Evolutionary conservation across 2,888 invertebrate species (phyloP).

Genomic region (Apocheima hispidaria): DNA sequence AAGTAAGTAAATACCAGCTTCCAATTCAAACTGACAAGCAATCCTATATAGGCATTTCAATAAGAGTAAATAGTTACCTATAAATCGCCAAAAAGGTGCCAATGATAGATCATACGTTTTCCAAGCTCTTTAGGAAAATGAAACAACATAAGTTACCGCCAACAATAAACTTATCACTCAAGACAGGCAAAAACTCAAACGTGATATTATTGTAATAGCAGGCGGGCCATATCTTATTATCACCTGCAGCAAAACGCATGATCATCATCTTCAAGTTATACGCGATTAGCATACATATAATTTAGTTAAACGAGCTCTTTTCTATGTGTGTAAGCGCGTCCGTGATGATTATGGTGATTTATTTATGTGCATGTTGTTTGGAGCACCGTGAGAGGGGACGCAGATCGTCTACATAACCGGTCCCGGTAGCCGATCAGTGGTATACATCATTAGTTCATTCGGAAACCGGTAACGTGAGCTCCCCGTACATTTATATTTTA

Average conservation of each 20-base stretch:
- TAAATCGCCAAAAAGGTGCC: background rate
- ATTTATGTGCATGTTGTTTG: constrained; percentile 51
- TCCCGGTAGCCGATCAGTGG: constrained; percentile 63
- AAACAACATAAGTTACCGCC: too few species aligned
- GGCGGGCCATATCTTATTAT: constrained; percentile 40
- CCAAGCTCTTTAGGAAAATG: background rate
- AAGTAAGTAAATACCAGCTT: too few species aligned
- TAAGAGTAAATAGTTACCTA: too few species aligned
- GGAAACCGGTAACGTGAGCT: constrained; percentile 66
- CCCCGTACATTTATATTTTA: too few species aligned
- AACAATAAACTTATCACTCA: background rate
- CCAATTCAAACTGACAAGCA: too few species aligned
- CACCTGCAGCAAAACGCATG: constrained; percentile 43
- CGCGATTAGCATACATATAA: constrained; percentile 36
- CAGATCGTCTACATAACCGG: constrained; percentile 68
- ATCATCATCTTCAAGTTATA: constrained; percentile 34
- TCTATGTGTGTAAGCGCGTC: constrained; percentile 24
- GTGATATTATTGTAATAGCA: constrained; percentile 27
- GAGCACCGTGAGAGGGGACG: constrained; percentile 46
- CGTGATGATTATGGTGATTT: constrained; percentile 45
- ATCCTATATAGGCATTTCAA: too few species aligned
- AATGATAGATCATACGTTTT: background rate
- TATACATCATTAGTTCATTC: constrained; percentile 68
- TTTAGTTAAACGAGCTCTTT: constrained; percentile 36
- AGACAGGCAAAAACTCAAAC: constrained; percentile 14